Percentiles rank a stretch among this genome's conserved stretches.
Conservation (phyloP, 53 echinoderm and acorn worm species). For the Glandiceps talaboti region DNA sequence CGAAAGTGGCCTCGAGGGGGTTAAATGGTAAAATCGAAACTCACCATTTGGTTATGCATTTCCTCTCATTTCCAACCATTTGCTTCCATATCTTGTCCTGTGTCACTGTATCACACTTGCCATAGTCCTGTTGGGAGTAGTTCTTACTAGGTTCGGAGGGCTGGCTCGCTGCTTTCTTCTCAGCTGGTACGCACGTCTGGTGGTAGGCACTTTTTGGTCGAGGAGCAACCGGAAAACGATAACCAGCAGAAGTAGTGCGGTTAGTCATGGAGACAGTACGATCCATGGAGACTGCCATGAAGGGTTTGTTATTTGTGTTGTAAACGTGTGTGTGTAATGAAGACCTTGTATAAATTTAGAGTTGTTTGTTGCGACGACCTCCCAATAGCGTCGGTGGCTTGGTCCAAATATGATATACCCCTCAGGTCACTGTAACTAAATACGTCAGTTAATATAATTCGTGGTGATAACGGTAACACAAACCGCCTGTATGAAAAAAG, state of each 20-base stretch:
- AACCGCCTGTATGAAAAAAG: no score
- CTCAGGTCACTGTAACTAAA: no score
- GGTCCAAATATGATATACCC: no score
- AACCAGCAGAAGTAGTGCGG: conserved; percentile 84
- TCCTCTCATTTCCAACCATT: conserved; percentile 57
- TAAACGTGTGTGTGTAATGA: neutral
- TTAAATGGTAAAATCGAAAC: no score
- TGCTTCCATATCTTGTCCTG: conserved; percentile 88
- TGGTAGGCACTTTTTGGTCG: conserved; percentile 90
- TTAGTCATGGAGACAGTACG: conserved; percentile 10
- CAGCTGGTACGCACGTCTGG: conserved; percentile 67
- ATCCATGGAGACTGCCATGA: neutral
- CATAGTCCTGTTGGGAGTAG: conserved; percentile 45
- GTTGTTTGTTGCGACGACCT: no score
- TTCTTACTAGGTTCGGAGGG: conserved; percentile 29
- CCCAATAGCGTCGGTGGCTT: no score
- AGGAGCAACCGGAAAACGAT: conserved; percentile 58
- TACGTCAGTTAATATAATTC: no score
- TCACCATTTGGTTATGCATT: conserved; percentile 67
- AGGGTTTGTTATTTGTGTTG: neutral
- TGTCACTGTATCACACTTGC: conserved; percentile 60
- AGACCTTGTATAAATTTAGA: no score
- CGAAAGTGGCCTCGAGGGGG: neutral
- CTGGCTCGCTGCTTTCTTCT: conserved; percentile 16
- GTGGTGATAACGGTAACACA: no score